phyloP scores from a whole-genome alignment of 2,888 invertebrate species.

The Cenopis cana region DNA sequence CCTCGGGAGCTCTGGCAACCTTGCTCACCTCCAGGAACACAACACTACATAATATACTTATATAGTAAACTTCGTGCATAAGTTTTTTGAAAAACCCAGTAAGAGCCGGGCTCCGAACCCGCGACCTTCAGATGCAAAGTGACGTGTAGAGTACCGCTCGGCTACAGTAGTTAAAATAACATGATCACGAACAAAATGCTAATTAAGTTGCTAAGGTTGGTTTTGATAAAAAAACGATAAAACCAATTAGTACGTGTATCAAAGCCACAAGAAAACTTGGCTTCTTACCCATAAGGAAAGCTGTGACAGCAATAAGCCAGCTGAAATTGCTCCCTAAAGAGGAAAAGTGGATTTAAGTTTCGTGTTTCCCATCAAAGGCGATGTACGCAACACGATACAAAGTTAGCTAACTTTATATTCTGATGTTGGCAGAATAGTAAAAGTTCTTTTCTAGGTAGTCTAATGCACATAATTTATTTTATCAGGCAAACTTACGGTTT shows the following conservation, averaged over 20 bases:
- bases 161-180: too few relatives aligned
- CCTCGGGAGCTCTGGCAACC: too few relatives aligned
- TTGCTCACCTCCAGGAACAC: too few relatives aligned
- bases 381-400: constrained; percentile 1
- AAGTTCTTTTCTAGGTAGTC: not conserved
- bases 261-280: not conserved
- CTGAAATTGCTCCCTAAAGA: constrained; percentile 18
- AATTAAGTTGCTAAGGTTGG: not conserved
- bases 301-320: constrained; percentile 12
- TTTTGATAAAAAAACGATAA: not conserved
- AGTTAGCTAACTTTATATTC: constrained; percentile 14
- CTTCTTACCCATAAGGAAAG: constrained; percentile 9
- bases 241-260: constrained; percentile 1
- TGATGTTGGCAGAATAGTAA: not conserved
- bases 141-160: too few relatives aligned
- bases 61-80: too few relatives aligned
- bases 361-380: constrained; percentile 20
- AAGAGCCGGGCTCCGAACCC: too few relatives aligned
- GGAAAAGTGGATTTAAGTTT: constrained; percentile 23
- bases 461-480: not conserved
- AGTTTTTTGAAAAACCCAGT: too few relatives aligned
- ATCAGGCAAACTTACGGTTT: too few relatives aligned
- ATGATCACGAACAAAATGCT: not conserved
- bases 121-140: too few relatives aligned
- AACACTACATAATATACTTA: too few relatives aligned